Conservation (phyloP, 2,113 vertebrate species). For the Lanius ludovicianus region DNA sequence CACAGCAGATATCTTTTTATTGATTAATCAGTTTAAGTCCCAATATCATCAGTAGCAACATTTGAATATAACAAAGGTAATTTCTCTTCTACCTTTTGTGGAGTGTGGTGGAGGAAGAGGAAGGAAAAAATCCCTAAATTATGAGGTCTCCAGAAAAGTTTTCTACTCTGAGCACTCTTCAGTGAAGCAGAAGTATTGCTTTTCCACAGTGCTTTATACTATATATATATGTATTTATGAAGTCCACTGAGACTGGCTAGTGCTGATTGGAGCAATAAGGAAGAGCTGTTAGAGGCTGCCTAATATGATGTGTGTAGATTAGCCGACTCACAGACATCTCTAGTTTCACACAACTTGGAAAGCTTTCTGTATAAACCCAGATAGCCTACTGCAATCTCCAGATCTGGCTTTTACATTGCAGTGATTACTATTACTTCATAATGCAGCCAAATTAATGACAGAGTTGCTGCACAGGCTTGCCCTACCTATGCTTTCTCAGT, state of each 20-base stretch:
- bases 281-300: neutral
- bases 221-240: neutral
- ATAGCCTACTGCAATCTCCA: neutral
- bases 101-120: neutral
- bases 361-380: neutral
- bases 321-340: neutral
- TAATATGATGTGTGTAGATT: too few relatives aligned
- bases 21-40: neutral
- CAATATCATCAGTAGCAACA: neutral
- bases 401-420: neutral
- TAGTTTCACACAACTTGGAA: neutral
- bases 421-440: neutral
- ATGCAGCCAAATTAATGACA: neutral
- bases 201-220: neutral
- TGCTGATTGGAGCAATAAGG: neutral
- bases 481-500: neutral
- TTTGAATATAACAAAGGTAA: neutral
- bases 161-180: neutral
- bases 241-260: neutral
- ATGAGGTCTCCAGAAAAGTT: neutral
- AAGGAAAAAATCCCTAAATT: neutral
- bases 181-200: neutral
- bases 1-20: neutral
- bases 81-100: neutral
- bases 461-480: neutral